A percentile compares a stretch with the other conserved stretches of the same genome.
phyloP scores from a whole-genome alignment of 2,888 invertebrate genomes.

The Noctua pronuba region DNA sequence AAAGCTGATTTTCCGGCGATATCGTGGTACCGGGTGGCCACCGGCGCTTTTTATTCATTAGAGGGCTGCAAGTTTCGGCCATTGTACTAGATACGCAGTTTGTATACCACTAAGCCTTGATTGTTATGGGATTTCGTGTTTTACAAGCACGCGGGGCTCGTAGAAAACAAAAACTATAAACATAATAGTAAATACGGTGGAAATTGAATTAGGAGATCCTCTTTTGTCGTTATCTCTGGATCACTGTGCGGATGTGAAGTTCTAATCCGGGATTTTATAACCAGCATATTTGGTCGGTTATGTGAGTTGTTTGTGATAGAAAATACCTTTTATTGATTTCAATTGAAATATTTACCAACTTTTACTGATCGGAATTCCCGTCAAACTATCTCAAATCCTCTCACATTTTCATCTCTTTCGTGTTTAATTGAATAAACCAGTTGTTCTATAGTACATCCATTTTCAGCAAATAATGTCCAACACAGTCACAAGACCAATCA shows the following conservation, averaged over 20 bases:
- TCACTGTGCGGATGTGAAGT: conserved; percentile 33
- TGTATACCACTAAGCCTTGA: conserved; percentile 85
- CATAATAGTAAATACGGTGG: conserved; percentile 74
- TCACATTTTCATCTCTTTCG: background rate
- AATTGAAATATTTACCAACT: background rate
- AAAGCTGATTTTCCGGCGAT: conserved; percentile 64
- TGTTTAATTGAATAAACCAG: background rate
- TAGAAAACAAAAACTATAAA: conserved; percentile 81
- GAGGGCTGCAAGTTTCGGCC: conserved; percentile 86
- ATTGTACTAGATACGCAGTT: conserved; percentile 87
- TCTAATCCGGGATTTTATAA: conserved; percentile 6
- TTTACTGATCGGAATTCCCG: background rate
- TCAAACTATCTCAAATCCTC: background rate
- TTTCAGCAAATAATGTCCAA: background rate
- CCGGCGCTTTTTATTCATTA: conserved; percentile 88
- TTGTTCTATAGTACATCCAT: background rate
- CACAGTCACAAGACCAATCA: conserved; percentile 8
- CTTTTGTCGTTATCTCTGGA: conserved; percentile 67
- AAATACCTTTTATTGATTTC: too few relatives aligned
- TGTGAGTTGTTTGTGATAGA: background rate
- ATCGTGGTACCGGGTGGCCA: conserved; percentile 81
- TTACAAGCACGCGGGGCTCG: conserved; percentile 78
- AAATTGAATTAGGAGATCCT: conserved; percentile 77
- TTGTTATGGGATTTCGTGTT: conserved; percentile 85
- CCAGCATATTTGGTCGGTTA: background rate